Base-by-base conservation (phyloP, 2,888 invertebrate species). In the Drosophila anceps region DNA sequence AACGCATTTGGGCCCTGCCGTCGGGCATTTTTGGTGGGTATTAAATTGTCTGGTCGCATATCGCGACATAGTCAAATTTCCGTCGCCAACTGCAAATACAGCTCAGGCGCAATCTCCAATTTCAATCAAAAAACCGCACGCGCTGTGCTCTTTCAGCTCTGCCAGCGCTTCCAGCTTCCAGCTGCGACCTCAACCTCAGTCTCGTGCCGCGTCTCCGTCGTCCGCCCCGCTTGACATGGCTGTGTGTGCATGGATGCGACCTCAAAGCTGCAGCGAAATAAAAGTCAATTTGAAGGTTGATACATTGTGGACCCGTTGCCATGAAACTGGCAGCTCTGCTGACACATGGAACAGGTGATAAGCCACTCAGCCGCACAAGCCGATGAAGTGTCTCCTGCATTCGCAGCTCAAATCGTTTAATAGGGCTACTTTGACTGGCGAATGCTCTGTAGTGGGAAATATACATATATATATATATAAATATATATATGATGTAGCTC, bases 201-300 rank as follows among this genome's bases (percentile, higher is more conserved):
- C 48, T 44, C 15, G 3, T 46, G n/a, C 29, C 54, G 35, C 18
- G 15, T 33, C n/a, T 43, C 1, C n/a, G 20, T 10, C 24, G 51
- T 33, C 50, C 29, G 46, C 33, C 46, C 60, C 51, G 41, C 29
- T 55, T 69, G 74, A 69, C 63, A 67, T 51, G 62, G 61, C 24
- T 57, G 35, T 66, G 35, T 66, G 68, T 72, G 71, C 66, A 69
- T 67, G 75, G 68, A 66, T 76, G 84, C 79, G 79, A 86, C 86
- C 88, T 76, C 86, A 86, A 86, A 86, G 88, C 88, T 86, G 76
- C 84, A 70, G 20, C 83, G 60, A 74, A 88, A 86, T 77, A 81
- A 85, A 85, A 85, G 88, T 85, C 84, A 85, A 85, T 85, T 86
- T 83, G 68, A 88, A 83, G 84, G 84, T 81, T 85, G 89, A 85